Evolutionary conservation across 2,797 vertebrate species (phyloP).

Genomic region (Distichodus sexfasciatus): DNA sequence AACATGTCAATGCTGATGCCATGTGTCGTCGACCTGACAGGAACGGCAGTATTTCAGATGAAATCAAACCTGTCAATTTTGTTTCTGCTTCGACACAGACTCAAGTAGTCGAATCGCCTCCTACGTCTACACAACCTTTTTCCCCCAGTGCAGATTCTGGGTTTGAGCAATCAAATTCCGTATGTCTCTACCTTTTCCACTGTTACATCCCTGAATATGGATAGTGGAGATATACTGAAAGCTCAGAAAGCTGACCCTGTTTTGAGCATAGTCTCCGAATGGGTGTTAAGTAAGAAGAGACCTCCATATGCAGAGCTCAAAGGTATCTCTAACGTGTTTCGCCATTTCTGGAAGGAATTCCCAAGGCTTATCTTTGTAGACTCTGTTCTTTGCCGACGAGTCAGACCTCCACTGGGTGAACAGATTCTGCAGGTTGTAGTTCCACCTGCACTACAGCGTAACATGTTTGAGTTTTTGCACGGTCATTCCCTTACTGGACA

Average conservation of each 20-base stretch:
- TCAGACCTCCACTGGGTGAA: slow-evolving; percentile 32
- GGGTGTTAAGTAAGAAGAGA: background rate
- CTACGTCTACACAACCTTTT: too few relatives aligned
- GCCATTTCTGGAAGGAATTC: slow-evolving; percentile 38
- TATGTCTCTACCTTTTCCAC: background rate
- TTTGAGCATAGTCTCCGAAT: background rate
- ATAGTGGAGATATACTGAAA: background rate
- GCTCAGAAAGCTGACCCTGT: background rate
- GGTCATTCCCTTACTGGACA: slow-evolving; percentile 22
- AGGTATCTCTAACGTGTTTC: background rate
- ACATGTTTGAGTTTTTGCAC: slow-evolving; percentile 17
- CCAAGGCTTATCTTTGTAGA: slow-evolving; percentile 16
- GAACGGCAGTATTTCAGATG: too few relatives aligned
- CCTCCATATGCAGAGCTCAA: background rate
- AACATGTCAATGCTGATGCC: background rate
- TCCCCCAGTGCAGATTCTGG: too few relatives aligned
- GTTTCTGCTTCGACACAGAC: background rate
- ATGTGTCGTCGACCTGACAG: background rate
- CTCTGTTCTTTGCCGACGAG: slow-evolving; percentile 7
- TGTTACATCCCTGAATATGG: background rate
- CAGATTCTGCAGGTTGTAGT: slow-evolving; percentile 16
- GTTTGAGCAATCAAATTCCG: too few relatives aligned
- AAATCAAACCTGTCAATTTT: background rate
- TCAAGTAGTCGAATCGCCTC: too few relatives aligned
- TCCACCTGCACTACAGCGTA: background rate